These are phyloP conservation scores for Steinernema carpocapsae DNA, from an alignment of 2,888 invertebrate genomes.

Conservation along the genomic window DNA sequence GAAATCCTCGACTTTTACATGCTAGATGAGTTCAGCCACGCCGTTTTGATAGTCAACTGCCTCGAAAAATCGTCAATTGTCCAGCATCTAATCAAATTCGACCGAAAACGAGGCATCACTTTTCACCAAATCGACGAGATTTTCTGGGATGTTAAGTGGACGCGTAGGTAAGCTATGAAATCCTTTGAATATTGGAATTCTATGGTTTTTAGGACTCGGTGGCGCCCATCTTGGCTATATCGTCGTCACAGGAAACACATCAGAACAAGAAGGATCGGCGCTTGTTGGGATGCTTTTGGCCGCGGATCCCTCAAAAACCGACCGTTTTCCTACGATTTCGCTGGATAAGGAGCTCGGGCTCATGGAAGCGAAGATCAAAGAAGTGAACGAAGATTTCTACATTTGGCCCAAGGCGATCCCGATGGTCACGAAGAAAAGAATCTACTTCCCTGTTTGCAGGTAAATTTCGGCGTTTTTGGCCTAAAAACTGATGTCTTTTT, in stretches of 20 bases:
- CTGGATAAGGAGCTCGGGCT: neutral
- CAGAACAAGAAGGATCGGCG: neutral
- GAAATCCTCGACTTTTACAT: constrained; percentile 10
- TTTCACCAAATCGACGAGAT: neutral
- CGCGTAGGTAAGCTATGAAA: neutral
- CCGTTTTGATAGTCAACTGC: neutral
- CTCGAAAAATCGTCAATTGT: neutral
- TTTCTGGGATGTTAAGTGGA: neutral
- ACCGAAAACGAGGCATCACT: neutral
- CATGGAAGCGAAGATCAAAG: constrained; percentile 8
- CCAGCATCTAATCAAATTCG: neutral
- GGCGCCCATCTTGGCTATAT: neutral
- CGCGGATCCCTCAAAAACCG: neutral
- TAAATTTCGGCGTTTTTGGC: neutral
- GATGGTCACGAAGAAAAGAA: neutral
- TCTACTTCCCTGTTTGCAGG: constrained; percentile 6
- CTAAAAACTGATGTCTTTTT: neutral
- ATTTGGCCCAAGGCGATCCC: neutral
- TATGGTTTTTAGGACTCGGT: neutral
- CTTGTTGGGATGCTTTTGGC: neutral
- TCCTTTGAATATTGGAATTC: neutral
- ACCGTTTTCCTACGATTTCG: neutral
- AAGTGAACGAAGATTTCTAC: neutral
- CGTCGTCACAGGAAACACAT: neutral
- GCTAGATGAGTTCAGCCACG: neutral